These are phyloP conservation scores for Triplophysa rosa DNA, from an alignment of 2,113 vertebrate species.

Conservation along the genomic window DNA sequence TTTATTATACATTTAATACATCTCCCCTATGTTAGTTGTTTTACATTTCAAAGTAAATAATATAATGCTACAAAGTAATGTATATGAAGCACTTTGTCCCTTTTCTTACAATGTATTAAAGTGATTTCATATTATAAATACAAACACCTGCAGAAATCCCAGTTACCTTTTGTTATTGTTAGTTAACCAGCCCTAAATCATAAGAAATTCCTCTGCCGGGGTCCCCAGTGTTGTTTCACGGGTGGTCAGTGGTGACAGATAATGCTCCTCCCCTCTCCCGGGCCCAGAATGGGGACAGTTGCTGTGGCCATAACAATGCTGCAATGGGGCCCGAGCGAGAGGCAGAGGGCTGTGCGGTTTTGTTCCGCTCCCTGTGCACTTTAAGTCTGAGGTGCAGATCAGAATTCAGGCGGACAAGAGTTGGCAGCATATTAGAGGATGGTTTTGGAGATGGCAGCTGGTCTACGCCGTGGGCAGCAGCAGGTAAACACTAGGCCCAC, in stretches of 20 bases:
- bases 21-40: too few relatives aligned
- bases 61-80: too few relatives aligned
- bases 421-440: slow-evolving; percentile 54
- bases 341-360: slow-evolving; percentile 50
- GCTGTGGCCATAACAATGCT: slow-evolving; percentile 51
- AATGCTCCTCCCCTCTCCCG: slow-evolving; percentile 42
- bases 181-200: slow-evolving; percentile 42
- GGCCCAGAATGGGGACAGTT: slow-evolving; percentile 42
- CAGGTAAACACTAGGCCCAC: slow-evolving; percentile 67
- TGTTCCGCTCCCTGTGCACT: slow-evolving; percentile 52
- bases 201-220: slow-evolving; percentile 45
- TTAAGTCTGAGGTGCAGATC: slow-evolving; percentile 59
- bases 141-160: slow-evolving; percentile 46
- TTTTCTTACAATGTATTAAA: slow-evolving; percentile 3
- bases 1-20: too few relatives aligned
- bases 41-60: too few relatives aligned
- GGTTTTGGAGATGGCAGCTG: slow-evolving; percentile 67
- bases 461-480: slow-evolving; percentile 63
- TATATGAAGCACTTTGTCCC: too few relatives aligned
- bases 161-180: slow-evolving; percentile 51
- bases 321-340: slow-evolving; percentile 54
- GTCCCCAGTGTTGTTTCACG: slow-evolving; percentile 49
- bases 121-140: slow-evolving; percentile 35
- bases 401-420: slow-evolving; percentile 61
- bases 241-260: slow-evolving; percentile 55